Evolutionary conservation across 2,888 invertebrate species (phyloP).

Genomic region (Saturnia pavonia): DNA sequence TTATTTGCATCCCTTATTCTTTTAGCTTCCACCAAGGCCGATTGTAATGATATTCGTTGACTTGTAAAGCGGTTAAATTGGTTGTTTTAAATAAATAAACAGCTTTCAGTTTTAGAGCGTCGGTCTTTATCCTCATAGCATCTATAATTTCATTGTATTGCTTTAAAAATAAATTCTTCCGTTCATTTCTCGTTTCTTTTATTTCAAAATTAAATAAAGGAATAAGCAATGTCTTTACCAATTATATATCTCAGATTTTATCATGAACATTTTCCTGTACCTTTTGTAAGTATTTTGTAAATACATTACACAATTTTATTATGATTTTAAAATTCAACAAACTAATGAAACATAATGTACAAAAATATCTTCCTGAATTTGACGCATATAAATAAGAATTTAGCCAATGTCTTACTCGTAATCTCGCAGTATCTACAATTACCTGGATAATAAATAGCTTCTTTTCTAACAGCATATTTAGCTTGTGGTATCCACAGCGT

Average conservation of each 20-base stretch:
- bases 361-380: background rate
- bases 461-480: slow-evolving; percentile 79
- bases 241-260: too few relatives aligned
- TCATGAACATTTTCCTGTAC: too few relatives aligned
- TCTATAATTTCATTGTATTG: slow-evolving; percentile 34
- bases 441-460: slow-evolving; percentile 83
- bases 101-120: slow-evolving; percentile 48
- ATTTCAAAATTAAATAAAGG: background rate
- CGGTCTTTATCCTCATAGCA: slow-evolving; percentile 36
- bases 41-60: slow-evolving; percentile 60
- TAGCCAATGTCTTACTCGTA: background rate
- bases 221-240: background rate
- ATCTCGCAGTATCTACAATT: slow-evolving; percentile 30
- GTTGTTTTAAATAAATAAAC: slow-evolving; percentile 66
- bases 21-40: slow-evolving; percentile 38
- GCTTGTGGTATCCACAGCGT: slow-evolving; percentile 84
- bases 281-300: background rate
- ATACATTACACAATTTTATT: background rate
- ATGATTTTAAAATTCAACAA: background rate
- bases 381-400: background rate
- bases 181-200: background rate
- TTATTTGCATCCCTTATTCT: slow-evolving; percentile 60
- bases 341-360: too few relatives aligned
- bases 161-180: slow-evolving; percentile 23
- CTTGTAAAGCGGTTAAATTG: slow-evolving; percentile 64